These are phyloP conservation scores for Centropus unirufus DNA, from an alignment of 2,113 vertebrate genomes.

Conservation along the genomic window DNA sequence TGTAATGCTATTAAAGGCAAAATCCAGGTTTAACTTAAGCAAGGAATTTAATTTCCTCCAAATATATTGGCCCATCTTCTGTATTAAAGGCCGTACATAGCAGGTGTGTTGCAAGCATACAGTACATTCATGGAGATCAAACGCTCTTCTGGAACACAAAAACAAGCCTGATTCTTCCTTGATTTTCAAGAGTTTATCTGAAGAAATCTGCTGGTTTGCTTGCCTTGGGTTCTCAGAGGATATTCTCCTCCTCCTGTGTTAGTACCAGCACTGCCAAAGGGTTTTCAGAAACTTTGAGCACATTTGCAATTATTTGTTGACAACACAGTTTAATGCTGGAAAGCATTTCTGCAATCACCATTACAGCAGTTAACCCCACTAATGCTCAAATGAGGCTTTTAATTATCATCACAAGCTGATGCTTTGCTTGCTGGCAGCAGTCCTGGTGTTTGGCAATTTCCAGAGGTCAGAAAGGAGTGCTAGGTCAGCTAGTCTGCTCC, in stretches of 20 bases:
- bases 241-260: background rate
- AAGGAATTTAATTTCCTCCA: background rate
- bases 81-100: background rate
- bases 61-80: background rate
- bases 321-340: background rate
- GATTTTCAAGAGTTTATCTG: background rate
- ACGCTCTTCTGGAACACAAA: background rate
- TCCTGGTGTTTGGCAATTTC: background rate
- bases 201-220: background rate
- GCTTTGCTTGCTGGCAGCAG: background rate
- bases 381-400: background rate
- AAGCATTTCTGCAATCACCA: slow-evolving; percentile 7
- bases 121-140: background rate
- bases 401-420: background rate
- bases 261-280: background rate
- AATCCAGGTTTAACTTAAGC: background rate
- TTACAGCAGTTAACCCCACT: background rate
- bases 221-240: background rate
- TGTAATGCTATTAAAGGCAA: background rate
- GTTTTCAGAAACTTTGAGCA: background rate
- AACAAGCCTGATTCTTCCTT: background rate
- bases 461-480: slow-evolving; percentile 2
- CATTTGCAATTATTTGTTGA: slow-evolving; percentile 11
- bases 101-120: background rate
- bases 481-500: background rate